Conservation (phyloP, 2,797 vertebrate species). For the Mionectes olivaceus region DNA sequence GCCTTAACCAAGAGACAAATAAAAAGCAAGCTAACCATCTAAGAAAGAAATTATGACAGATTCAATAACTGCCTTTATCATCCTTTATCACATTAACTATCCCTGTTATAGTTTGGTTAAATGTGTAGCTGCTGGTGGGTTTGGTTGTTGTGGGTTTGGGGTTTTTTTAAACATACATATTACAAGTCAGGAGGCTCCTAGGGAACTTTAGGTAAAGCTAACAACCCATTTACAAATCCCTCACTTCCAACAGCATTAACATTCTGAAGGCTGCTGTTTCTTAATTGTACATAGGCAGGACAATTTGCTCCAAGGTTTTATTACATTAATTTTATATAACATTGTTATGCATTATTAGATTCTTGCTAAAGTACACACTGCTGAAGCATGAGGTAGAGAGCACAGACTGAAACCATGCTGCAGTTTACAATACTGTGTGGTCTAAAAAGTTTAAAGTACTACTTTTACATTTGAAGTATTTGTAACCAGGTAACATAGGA, state of each 20-base stretch:
- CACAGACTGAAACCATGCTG: neutral
- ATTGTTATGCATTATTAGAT: constrained; percentile 54
- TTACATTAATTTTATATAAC: constrained; percentile 62
- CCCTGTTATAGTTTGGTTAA: neutral
- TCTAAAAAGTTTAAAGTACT: neutral
- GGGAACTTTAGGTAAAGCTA: neutral
- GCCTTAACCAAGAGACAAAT: neutral
- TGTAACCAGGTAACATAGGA: neutral
- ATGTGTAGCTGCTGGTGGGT: neutral
- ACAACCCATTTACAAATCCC: constrained; percentile 21
- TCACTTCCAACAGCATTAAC: constrained; percentile 22
- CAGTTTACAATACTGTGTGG: neutral
- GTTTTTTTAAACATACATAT: neutral
- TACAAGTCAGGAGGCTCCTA: neutral
- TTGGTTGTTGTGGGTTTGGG: neutral
- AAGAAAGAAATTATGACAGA: neutral
- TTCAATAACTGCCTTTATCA: neutral
- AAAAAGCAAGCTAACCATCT: neutral
- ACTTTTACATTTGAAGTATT: neutral
- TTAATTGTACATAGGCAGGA: constrained; percentile 50
- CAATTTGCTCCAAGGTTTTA: constrained; percentile 61
- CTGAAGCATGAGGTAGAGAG: constrained; percentile 26
- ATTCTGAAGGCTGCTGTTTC: constrained; percentile 40
- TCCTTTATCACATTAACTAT: neutral
- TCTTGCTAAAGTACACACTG: constrained; percentile 22